These are phyloP conservation scores for Campoletis sonorensis DNA, from an alignment of 1,140 invertebrate genomes.

Conservation along the genomic window DNA sequence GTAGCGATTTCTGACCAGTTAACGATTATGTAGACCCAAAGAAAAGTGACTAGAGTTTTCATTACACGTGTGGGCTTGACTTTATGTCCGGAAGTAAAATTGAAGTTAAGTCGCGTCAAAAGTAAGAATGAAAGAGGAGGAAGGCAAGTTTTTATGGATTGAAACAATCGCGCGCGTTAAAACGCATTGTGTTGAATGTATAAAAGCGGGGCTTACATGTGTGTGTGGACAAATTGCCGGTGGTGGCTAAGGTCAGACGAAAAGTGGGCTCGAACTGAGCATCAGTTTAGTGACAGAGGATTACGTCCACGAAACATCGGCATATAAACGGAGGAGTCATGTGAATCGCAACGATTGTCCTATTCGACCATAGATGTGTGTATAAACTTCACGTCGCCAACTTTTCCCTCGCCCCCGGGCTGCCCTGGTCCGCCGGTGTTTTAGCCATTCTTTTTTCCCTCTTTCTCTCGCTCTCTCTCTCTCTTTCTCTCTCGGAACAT, in stretches of 20 bases:
- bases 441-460: conserved; percentile 31
- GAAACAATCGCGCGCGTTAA: conserved; percentile 25
- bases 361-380: conserved; percentile 28
- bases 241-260: conserved; percentile 41
- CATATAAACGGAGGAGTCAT: conserved; percentile 25
- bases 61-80: too few species aligned
- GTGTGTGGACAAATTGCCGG: conserved; percentile 17
- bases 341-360: conserved; percentile 38
- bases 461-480: conserved; percentile 35
- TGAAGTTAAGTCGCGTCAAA: background rate
- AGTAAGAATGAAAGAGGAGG: background rate
- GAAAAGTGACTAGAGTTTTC: too few species aligned
- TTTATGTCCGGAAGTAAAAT: background rate
- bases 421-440: background rate
- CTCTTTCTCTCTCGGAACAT: conserved; percentile 31
- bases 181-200: background rate
- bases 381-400: conserved; percentile 22
- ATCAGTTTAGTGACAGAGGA: conserved; percentile 27
- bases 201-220: background rate
- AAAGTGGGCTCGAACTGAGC: conserved; percentile 26
- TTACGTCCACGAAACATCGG: conserved; percentile 33
- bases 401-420: conserved; percentile 1
- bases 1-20: too few species aligned
- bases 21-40: too few species aligned
- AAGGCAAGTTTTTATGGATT: background rate